phyloP scores from a whole-genome alignment of 2,888 invertebrate species.

The Therioaphis trifolii region DNA sequence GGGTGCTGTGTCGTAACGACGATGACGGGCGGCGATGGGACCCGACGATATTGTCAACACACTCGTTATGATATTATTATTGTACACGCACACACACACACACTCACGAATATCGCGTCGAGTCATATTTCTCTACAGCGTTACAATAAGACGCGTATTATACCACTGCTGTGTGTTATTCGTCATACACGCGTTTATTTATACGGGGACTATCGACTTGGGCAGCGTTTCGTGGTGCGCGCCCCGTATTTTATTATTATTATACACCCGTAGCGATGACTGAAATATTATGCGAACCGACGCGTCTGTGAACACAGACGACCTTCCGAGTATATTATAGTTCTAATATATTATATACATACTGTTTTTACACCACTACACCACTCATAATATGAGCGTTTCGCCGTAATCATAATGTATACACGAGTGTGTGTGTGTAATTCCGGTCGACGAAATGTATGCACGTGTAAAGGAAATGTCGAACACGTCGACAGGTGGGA shows the following conservation, averaged over 20 bases:
- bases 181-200: too few species aligned
- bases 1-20: conserved; percentile 17
- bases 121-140: conserved; percentile 47
- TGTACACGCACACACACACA: background rate
- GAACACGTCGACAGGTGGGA: conserved; percentile 29
- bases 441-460: conserved; percentile 41
- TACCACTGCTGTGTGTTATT: too few species aligned
- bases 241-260: too few species aligned
- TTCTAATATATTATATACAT: background rate
- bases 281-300: background rate
- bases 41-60: conserved; percentile 52
- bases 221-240: too few species aligned
- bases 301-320: background rate
- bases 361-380: too few species aligned
- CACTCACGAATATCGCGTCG: conserved; percentile 14
- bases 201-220: too few species aligned
- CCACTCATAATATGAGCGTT: too few species aligned
- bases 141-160: background rate
- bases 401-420: background rate
- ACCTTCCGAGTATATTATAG: background rate
- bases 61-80: background rate
- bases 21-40: conserved; percentile 14
- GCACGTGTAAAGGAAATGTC: conserved; percentile 49
- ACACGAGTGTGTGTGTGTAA: background rate
- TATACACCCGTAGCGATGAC: background rate